These are phyloP conservation scores for Anthonomus grandis DNA, from an alignment of 1,140 invertebrate species.

Conservation along the genomic window DNA sequence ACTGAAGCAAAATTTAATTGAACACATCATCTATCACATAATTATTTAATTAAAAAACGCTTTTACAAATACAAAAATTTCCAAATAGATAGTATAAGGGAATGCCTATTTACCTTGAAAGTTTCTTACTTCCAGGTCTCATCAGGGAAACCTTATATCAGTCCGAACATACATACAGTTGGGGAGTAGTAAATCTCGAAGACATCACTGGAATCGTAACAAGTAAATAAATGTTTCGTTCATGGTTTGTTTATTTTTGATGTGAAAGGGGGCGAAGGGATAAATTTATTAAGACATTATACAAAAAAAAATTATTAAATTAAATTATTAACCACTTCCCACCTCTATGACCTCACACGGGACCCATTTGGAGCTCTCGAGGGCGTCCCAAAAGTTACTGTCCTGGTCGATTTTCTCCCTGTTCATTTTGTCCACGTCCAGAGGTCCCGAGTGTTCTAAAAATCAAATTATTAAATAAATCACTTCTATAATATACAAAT, in stretches of 20 bases:
- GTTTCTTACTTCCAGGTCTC: too few species aligned
- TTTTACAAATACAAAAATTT: too few species aligned
- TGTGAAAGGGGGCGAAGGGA: too few species aligned
- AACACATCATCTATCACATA: too few species aligned
- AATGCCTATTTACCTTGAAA: too few species aligned
- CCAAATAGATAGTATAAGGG: too few species aligned
- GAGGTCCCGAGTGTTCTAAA: constrained; percentile 66
- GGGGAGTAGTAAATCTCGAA: neutral
- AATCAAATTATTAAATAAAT: constrained; percentile 6
- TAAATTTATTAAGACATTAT: too few species aligned
- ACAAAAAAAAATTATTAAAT: too few species aligned
- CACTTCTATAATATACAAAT: neutral
- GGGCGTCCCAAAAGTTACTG: constrained; percentile 72
- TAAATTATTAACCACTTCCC: too few species aligned
- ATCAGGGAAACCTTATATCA: neutral
- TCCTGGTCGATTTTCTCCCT: constrained; percentile 70
- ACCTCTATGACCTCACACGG: constrained; percentile 43
- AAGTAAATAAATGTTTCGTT: neutral
- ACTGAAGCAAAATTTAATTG: too few species aligned
- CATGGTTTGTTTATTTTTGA: neutral
- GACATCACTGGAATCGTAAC: neutral
- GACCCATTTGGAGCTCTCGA: constrained; percentile 77
- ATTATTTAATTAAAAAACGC: too few species aligned
- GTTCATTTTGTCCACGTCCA: constrained; percentile 73
- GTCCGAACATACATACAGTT: neutral